Conservation (phyloP, 2,888 invertebrate genomes). For the Stegophylla sp. region DNA sequence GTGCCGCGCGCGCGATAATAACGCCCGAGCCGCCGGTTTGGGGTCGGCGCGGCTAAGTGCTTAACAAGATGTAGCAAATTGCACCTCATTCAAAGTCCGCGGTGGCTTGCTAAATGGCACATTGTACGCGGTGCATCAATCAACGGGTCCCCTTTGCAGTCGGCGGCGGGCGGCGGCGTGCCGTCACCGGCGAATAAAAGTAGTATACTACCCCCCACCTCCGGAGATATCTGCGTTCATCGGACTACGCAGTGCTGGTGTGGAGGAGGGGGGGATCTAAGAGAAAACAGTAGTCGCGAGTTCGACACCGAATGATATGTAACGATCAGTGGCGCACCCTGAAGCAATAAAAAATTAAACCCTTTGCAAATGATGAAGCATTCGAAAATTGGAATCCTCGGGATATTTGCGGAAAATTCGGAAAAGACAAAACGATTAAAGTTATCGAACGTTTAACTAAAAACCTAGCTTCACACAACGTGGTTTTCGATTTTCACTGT, state of each 20-base stretch:
- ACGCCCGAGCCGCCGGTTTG: not conserved
- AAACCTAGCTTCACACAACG: too few relatives aligned
- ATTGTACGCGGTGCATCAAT: slow-evolving; percentile 58
- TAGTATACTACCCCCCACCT: not conserved
- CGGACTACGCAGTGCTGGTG: too few relatives aligned
- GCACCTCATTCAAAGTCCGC: slow-evolving; percentile 58
- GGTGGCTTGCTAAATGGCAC: slow-evolving; percentile 58
- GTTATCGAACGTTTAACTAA: too few relatives aligned
- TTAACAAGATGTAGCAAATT: slow-evolving; percentile 59
- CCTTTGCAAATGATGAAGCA: too few relatives aligned
- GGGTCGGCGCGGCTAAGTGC: slow-evolving; percentile 49
- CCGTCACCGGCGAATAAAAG: slow-evolving; percentile 37
- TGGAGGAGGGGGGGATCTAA: too few relatives aligned
- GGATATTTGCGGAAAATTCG: too few relatives aligned
- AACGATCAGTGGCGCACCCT: not conserved
- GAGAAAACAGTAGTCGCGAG: too few relatives aligned
- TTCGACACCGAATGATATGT: too few relatives aligned
- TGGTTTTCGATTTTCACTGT: too few relatives aligned
- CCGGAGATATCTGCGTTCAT: not conserved
- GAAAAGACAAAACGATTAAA: too few relatives aligned
- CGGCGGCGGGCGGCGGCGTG: not conserved
- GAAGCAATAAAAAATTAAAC: not conserved
- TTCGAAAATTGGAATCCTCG: too few relatives aligned
- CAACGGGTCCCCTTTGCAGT: slow-evolving; percentile 48
- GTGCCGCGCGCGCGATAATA: slow-evolving; percentile 46